Percentiles rank a stretch among this genome's conserved stretches.
Conservation (phyloP, 1,140 invertebrate genomes). For the Drosophila mauritiana region DNA sequence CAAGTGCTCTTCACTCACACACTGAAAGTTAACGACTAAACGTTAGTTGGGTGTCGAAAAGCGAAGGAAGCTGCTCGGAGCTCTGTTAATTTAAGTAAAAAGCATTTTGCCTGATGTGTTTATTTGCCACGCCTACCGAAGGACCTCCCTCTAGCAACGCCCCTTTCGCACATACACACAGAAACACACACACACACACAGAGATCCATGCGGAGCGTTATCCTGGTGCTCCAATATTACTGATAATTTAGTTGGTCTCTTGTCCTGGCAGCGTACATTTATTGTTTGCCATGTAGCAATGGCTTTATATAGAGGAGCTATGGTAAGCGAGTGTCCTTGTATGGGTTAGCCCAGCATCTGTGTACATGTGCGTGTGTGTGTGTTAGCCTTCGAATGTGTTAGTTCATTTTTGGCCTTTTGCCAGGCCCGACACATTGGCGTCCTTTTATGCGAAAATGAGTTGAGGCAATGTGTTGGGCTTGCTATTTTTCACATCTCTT, state of each 20-base stretch:
- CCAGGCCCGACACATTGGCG: slow-evolving; percentile 77
- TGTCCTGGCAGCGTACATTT: slow-evolving; percentile 69
- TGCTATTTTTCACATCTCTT: slow-evolving; percentile 57
- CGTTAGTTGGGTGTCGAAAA: slow-evolving; percentile 62
- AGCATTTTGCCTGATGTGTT: slow-evolving; percentile 81
- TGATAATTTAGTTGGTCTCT: slow-evolving; percentile 83
- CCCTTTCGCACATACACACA: background rate
- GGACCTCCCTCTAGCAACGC: slow-evolving; percentile 15
- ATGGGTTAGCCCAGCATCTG: slow-evolving; percentile 18
- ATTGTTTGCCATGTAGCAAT: slow-evolving; percentile 66
- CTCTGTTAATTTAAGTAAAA: slow-evolving; percentile 81
- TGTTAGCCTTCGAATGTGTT: slow-evolving; percentile 12
- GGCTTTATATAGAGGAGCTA: slow-evolving; percentile 48
- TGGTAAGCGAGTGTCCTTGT: slow-evolving; percentile 10
- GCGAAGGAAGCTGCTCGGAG: slow-evolving; percentile 64
- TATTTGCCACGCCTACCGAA: slow-evolving; percentile 73
- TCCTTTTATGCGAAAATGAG: slow-evolving; percentile 81
- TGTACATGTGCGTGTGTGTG: slow-evolving; percentile 3
- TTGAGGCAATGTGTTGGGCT: slow-evolving; percentile 75
- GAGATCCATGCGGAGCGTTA: slow-evolving; percentile 23
- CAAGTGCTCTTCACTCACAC: slow-evolving; percentile 16
- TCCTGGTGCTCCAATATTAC: slow-evolving; percentile 65
- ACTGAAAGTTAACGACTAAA: slow-evolving; percentile 64
- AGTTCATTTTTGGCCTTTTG: slow-evolving; percentile 76
- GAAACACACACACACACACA: slow-evolving; percentile 6